Base-by-base conservation (phyloP, 2,888 invertebrate species). In the Rhaphigaster nebulosa region DNA sequence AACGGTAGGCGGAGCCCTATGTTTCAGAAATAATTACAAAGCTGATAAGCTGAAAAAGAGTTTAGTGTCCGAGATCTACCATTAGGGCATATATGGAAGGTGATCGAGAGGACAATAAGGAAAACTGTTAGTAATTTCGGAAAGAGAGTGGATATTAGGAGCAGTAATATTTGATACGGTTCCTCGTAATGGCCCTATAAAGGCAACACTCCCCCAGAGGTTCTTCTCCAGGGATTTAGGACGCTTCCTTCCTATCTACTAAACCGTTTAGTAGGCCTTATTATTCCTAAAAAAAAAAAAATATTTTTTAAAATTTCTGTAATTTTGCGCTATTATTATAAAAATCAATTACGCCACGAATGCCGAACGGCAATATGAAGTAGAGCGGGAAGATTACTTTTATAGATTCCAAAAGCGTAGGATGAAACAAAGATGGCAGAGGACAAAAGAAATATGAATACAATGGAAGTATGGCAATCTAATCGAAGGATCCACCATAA, bases 111-210 rank as follows among this genome's bases (percentile, higher is more conserved):
- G 34, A 76, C 70, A 76, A 76, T 76, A 84, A 50, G 18, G 41
- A 45, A n/a, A 50, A 84, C 45, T 50, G 84, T 84, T 45, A 6
- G 13, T 84, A 84, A 84, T 50, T 45, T 84, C 18, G 1, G 26
- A 4, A 84, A 50, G 45, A 84, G 45, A n/a, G 84, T 50, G 41
- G 84, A 50, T 84, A 84, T 84, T 84, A 84, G 84, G 45, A 10
- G 84, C 84, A 50, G 45, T 84, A 84, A 84, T 84, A 84, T 84
- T 84, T 84, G 84, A 84, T 84, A 84, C 84, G 84, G 84, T 84
- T 84, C n/a, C 18, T 5, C 1, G n/a, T 45, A 84, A 84, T 84
- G 84, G 84, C n/a, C 84, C 84, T 26, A 84, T 84, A 84, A n/a
- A 84, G 84, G 84, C 84, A 84, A n/a, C 45, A 18, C 20, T 5